Conservation (phyloP, 2,797 vertebrate genomes). For the Buphagus erythrorhynchus region DNA sequence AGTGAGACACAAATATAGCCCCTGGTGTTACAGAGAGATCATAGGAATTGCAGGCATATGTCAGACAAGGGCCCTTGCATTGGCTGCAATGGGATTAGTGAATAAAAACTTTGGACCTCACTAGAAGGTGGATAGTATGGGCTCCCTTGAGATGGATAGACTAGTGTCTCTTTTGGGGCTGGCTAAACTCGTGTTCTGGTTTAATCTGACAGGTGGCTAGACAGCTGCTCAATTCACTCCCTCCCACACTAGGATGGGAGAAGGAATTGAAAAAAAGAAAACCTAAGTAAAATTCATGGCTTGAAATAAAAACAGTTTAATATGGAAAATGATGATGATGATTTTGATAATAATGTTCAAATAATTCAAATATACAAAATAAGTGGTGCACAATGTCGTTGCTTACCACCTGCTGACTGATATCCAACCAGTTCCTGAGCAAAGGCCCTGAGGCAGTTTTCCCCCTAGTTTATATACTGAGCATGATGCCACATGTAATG, state of each 20-base stretch:
- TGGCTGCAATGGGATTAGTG: not conserved
- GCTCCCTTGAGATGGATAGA: rapidly evolving
- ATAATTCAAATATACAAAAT: not conserved
- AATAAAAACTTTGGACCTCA: not conserved
- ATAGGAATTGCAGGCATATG: rapidly evolving
- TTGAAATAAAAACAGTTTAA: not conserved
- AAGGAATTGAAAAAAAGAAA: not conserved
- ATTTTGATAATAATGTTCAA: not conserved
- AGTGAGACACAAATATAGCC: not conserved
- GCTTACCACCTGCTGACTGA: not conserved
- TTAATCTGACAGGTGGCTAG: not conserved
- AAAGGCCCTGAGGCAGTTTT: not conserved
- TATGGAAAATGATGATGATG: not conserved
- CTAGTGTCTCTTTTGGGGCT: not conserved
- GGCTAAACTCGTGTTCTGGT: not conserved
- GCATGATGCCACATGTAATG: not conserved
- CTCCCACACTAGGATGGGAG: not conserved
- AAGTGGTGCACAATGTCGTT: rapidly evolving
- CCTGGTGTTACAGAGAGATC: not conserved
- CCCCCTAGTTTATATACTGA: not conserved
- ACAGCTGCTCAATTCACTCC: not conserved
- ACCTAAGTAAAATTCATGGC: not conserved
- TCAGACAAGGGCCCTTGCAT: not conserved
- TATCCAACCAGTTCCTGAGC: not conserved
- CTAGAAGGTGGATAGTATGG: not conserved